A percentile compares a stretch with the other conserved stretches of the same genome.
These are phyloP conservation scores for Oxyruncus cristatus DNA, from an alignment of 2,113 vertebrate species.

Conservation along the genomic window DNA sequence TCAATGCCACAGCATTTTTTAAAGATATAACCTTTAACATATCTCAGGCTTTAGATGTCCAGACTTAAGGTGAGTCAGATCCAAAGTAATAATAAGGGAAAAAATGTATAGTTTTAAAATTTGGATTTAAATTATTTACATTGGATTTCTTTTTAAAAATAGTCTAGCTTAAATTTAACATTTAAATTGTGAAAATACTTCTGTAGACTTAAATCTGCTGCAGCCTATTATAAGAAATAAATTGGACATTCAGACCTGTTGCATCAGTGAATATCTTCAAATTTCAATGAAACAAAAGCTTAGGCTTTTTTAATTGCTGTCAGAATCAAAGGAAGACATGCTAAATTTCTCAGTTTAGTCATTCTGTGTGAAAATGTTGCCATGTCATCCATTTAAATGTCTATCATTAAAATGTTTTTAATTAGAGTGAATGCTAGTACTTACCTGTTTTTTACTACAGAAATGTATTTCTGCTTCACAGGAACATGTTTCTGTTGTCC, in stretches of 20 bases:
- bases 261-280: neutral
- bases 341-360: constrained; percentile 7
- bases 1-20: neutral
- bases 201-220: neutral
- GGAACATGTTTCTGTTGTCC: neutral
- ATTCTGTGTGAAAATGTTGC: constrained; percentile 39
- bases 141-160: neutral
- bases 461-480: neutral
- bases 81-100: neutral
- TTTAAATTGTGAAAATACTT: neutral
- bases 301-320: constrained; percentile 17
- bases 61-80: neutral
- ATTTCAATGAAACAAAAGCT: neutral
- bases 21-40: neutral
- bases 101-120: neutral
- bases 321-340: constrained; percentile 3
- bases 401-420: constrained; percentile 5
- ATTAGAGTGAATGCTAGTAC: neutral
- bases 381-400: constrained; percentile 36
- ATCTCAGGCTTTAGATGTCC: neutral
- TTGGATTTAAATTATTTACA: neutral
- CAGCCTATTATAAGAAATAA: neutral
- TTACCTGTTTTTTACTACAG: neutral
- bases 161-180: neutral
- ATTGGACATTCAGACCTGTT: neutral